phyloP scores from a whole-genome alignment of 2,888 invertebrate genomes.

The Halictus quadricinctus region DNA sequence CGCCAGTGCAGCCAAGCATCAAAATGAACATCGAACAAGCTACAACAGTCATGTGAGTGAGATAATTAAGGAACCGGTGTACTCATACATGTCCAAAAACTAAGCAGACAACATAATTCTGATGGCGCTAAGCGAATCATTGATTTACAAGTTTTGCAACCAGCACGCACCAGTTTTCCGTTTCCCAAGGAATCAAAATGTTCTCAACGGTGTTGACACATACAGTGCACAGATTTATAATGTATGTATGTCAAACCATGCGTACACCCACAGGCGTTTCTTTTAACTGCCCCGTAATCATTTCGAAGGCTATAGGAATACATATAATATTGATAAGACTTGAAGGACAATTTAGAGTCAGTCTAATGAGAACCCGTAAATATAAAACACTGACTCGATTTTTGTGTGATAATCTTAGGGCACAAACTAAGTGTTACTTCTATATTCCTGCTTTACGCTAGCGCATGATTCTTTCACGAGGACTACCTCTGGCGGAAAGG shows the following conservation, averaged over 20 bases:
- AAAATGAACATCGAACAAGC: conserved; percentile 10
- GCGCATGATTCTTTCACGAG: background rate
- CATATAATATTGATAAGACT: conserved; percentile 46
- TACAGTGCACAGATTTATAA: conserved; percentile 44
- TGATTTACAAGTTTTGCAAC: background rate
- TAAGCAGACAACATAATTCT: background rate
- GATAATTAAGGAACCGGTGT: conserved; percentile 14
- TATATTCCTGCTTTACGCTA: conserved; percentile 40
- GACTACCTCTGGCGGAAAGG: background rate
- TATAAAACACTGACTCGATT: conserved; percentile 45
- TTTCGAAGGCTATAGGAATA: conserved; percentile 35
- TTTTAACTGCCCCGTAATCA: conserved; percentile 50
- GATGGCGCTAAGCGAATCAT: background rate
- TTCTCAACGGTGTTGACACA: conserved; percentile 1
- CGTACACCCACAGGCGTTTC: conserved; percentile 45
- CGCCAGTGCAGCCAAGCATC: no score
- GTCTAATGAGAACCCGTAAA: conserved; percentile 9
- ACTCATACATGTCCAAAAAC: conserved; percentile 7
- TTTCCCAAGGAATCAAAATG: conserved; percentile 2
- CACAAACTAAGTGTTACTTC: conserved; percentile 62
- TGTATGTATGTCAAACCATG: conserved; percentile 21
- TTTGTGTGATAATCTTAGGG: conserved; percentile 68
- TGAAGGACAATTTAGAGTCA: conserved; percentile 29
- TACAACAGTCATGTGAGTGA: conserved; percentile 31
- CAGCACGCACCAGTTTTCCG: background rate